These are phyloP conservation scores for Poicephalus meyeri DNA, from an alignment of 2,113 vertebrate species.

Conservation along the genomic window DNA sequence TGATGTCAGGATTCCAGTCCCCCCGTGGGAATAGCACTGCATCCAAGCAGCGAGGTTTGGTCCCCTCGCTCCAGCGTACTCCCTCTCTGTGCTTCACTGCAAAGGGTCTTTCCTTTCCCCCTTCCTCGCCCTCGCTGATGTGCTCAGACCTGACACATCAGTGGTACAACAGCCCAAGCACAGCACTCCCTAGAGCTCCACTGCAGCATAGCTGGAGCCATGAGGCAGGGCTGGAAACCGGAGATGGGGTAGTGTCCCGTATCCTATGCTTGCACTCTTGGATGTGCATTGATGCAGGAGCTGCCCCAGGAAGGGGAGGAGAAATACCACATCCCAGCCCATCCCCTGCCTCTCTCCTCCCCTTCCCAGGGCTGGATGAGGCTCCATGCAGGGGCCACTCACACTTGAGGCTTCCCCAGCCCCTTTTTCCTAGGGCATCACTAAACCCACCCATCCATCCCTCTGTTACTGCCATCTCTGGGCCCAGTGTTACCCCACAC, in stretches of 20 bases:
- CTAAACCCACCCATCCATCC: not conserved
- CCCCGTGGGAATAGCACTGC: not conserved
- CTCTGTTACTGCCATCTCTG: not conserved
- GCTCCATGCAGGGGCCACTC: not conserved
- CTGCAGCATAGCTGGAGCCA: not conserved
- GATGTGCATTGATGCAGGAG: not conserved
- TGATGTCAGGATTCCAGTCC: not conserved
- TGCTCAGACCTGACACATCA: not conserved
- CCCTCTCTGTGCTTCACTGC: not conserved
- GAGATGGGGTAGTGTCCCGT: accelerated
- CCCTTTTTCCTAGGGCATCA: not conserved
- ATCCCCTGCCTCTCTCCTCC: not conserved
- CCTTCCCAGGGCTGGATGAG: not conserved
- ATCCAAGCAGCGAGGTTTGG: not conserved
- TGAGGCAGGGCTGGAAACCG: not conserved
- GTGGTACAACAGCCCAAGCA: not conserved
- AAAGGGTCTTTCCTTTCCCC: not conserved
- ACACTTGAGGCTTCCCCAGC: not conserved
- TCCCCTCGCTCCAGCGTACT: accelerated
- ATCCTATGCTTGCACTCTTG: not conserved
- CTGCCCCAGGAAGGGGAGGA: not conserved
- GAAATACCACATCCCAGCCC: not conserved
- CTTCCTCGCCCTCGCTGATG: not conserved
- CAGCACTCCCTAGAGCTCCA: not conserved
- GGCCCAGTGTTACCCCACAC: not conserved